phyloP scores from a whole-genome alignment of 2,113 vertebrate genomes.

The human region DNA sequence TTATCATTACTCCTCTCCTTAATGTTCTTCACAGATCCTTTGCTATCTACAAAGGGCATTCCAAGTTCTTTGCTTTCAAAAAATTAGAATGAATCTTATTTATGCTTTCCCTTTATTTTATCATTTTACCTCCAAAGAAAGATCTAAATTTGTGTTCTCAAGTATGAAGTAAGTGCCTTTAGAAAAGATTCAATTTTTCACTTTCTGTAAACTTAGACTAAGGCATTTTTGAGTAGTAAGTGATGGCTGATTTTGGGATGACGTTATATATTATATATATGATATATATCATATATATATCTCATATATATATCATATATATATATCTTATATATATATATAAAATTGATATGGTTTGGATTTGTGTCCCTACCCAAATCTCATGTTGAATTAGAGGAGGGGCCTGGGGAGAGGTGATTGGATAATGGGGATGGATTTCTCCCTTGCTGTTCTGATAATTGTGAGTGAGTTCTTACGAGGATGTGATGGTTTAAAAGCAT shows the following conservation, averaged over 20 bases:
- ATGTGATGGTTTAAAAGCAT: too few species aligned
- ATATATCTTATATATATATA: background rate
- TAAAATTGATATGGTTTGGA: too few species aligned
- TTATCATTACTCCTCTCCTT: background rate
- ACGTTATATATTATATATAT: background rate
- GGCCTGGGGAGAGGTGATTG: too few species aligned
- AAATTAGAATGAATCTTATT: background rate
- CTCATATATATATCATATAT: background rate
- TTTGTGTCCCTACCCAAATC: too few species aligned
- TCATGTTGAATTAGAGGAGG: too few species aligned
- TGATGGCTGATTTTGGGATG: background rate
- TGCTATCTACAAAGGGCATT: background rate
- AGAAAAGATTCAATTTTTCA: background rate
- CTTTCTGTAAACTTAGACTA: background rate
- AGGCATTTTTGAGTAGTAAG: background rate
- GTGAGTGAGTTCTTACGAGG: too few species aligned
- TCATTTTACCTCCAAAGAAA: background rate
- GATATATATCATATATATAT: too few species aligned
- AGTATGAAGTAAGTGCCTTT: background rate
- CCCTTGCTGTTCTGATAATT: too few species aligned
- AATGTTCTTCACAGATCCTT: background rate
- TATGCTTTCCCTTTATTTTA: background rate
- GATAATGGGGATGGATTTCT: too few species aligned
- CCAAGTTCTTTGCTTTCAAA: background rate
- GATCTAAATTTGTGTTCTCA: background rate